Conservation (phyloP, 1,140 invertebrate species). For the Andrena cerasifolii region DNA sequence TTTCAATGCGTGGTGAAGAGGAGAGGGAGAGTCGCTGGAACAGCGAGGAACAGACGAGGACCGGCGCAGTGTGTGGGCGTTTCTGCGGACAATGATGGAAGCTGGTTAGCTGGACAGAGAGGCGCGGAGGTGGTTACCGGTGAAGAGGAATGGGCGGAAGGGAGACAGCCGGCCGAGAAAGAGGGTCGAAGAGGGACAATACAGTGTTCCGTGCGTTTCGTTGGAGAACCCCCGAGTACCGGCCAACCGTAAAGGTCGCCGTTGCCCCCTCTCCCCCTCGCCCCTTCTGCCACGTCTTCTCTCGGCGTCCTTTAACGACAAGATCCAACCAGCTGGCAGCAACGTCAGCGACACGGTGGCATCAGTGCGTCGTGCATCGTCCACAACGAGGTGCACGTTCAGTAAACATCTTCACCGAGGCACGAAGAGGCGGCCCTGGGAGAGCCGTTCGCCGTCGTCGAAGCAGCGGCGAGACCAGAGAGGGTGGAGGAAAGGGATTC, state of each 20-base stretch:
- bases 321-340: constrained; percentile 43
- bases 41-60: constrained; percentile 12
- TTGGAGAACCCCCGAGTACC: constrained; percentile 51
- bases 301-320: constrained; percentile 15
- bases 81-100: constrained; percentile 29
- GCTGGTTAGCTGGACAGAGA: constrained; percentile 19
- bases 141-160: neutral
- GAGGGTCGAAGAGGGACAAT: constrained; percentile 9
- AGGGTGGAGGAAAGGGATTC: neutral
- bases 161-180: neutral
- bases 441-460: too few relatives aligned
- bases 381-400: too few relatives aligned
- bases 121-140: neutral
- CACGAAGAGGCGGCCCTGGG: too few relatives aligned
- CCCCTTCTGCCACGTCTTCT: constrained; percentile 1
- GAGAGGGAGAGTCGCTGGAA: neutral
- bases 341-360: constrained; percentile 34
- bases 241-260: constrained; percentile 58
- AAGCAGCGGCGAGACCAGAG: too few relatives aligned
- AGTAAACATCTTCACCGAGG: too few relatives aligned
- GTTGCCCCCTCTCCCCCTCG: constrained; percentile 26
- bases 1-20: constrained; percentile 2
- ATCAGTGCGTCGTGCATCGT: constrained; percentile 13
- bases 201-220: constrained; percentile 31
- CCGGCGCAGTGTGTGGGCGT: constrained; percentile 30